Percentiles rank a stretch among this genome's conserved stretches.
Evolutionary conservation across 2,888 invertebrate genomes (phyloP).

Genomic region (Hirtodrosophila cameraria): DNA sequence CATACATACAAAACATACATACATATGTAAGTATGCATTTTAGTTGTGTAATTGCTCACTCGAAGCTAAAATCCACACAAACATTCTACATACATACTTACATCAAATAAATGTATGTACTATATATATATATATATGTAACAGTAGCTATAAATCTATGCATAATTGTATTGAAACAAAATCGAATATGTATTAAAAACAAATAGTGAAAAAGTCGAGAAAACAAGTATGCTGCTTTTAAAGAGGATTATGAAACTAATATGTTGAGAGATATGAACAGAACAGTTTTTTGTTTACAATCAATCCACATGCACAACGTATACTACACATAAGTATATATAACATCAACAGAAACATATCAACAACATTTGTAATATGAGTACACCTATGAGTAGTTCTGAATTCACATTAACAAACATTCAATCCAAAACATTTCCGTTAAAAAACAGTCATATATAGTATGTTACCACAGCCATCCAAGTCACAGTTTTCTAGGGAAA

Average conservation of each 20-base stretch:
- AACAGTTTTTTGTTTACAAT: conserved; percentile 44
- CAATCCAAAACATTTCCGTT: conserved; percentile 19
- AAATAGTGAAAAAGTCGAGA: conserved; percentile 13
- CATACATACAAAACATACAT: conserved; percentile 9
- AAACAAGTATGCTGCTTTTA: neutral
- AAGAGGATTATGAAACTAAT: neutral
- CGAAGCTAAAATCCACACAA: conserved; percentile 26
- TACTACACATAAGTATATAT: conserved; percentile 32
- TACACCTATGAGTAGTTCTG: conserved; percentile 43
- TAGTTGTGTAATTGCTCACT: conserved; percentile 29
- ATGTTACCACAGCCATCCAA: conserved; percentile 23
- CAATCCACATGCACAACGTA: conserved; percentile 38
- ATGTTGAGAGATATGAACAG: conserved; percentile 6
- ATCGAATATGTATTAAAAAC: conserved; percentile 20
- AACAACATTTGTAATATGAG: conserved; percentile 59
- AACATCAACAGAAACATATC: conserved; percentile 74
- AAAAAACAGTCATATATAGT: conserved; percentile 33
- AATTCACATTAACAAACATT: neutral
- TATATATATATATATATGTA: no score
- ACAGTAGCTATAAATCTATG: conserved; percentile 60
- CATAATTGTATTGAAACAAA: conserved; percentile 41
- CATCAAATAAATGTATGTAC: conserved; percentile 32
- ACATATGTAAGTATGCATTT: conserved; percentile 15
- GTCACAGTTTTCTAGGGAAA: conserved; percentile 14
- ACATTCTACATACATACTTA: conserved; percentile 9